Evolutionary conservation across 2,113 vertebrate genomes (phyloP), one percentile per base, ranked within the genome.

Genomic region (Sylvia atricapilla): DNA sequence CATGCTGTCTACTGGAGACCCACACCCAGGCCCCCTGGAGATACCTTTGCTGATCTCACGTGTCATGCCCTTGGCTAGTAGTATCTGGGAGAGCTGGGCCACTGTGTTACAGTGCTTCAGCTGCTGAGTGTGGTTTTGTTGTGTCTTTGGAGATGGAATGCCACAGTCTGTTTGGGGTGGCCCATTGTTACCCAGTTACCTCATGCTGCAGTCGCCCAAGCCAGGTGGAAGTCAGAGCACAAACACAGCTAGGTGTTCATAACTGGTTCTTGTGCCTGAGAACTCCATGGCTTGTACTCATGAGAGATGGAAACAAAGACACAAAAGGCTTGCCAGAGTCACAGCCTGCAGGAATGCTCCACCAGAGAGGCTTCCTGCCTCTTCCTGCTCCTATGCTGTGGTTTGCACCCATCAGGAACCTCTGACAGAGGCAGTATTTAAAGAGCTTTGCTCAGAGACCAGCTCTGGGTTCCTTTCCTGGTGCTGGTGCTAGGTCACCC

Each of bases 311-410:
- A 92, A 82, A 69, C 15, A 4, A 93, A 62, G 31, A 25, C 16
- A 28, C 6, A 35, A 63, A 75, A 80, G 53, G 20, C 6, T 8
- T 24, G 33, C 12, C 35, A 43, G 28, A 16, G 5, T 59, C 7
- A 21, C 12, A 1, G 1, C 25, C 46, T 66, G 37, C 27, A 52
- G 0, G 2, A 47, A 49, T 8, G 6, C 11, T 73, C 23, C 27
- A 44, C 33, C 23, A 60, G 53, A 41, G 27, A 46, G 44, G 13
- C 9, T 58, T 67, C 43, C 33, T 46, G 14, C 39, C 24, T 90
- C 60, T 28, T 81, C 24, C 44, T 11, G 3, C 39, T 53, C 28
- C 55, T 72, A 4, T 2, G 4, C 18, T 60, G 10, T 13, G 7
- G 30, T 52, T 64, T 49, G 35, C 59, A 15, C 58, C 53, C 2